Evolutionary conservation across 2,113 vertebrate genomes (phyloP), one percentile per base, ranked within the genome.

Genomic region (Edolisoma coerulescens): DNA sequence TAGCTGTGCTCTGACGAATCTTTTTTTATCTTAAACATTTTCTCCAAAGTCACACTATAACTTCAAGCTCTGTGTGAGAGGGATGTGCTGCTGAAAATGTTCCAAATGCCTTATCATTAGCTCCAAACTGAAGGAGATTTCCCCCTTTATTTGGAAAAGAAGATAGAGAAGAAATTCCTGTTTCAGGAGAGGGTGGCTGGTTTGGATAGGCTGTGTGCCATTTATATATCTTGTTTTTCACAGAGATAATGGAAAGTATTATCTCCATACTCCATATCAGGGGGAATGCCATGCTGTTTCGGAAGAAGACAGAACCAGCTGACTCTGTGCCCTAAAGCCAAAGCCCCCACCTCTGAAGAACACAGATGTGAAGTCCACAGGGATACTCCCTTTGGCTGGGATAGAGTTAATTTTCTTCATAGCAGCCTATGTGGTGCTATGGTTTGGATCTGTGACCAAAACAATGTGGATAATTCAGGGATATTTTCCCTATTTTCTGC

Each of bases 401-500:
- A 19, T 13, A 3, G 0, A 53, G 18, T 23, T 28, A 11, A 30
- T 70, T 59, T 60, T 68, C 42, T 57, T 74, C 22, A 10, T 0
- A 41, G 33, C 13, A 69, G 18, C 23, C 33, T 26, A 14, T 24
- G 13, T 12, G 12, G 5, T 26, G 24, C 35, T 54, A 9, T n/a
- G 16, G 6, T 50, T 59, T 69, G 49, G 54, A 30, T 74, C 32
- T 69, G 13, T 54, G 65, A 20, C 13, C 17, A 52, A 41, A 75
- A 10, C 6, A 41, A 8, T 6, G 30, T 27, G 17, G 52, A 8
- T 45, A 33, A 26, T 11, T 2, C 7, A 33, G 13, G 6, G 11
- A 10, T 56, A 7, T 52, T 65, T 42, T 42, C 3, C 3, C 7
- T 37, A 0, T n/a, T n/a, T n/a, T n/a, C n/a, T n/a, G n/a, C 4